Conservation (phyloP, 1,140 invertebrate genomes). For the Cyclargus thomasi region DNA sequence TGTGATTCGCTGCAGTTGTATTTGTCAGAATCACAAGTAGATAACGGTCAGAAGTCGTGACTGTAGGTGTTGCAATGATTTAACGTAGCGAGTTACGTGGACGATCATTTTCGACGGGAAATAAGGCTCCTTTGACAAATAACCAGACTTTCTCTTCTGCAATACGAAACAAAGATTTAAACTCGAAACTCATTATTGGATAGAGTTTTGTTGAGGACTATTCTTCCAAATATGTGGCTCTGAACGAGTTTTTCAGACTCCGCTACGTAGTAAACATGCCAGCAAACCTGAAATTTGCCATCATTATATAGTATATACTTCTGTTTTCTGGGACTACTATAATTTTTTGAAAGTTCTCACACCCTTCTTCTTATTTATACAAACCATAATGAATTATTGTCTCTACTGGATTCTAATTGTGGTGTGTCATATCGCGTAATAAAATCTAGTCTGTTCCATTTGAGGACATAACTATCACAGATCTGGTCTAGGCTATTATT, state of each 20-base stretch:
- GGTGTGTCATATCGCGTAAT: background rate
- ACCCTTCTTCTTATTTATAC: too few species aligned
- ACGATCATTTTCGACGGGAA: background rate
- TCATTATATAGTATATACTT: background rate
- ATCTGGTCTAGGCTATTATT: background rate
- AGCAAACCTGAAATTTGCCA: too few species aligned
- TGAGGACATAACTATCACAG: background rate
- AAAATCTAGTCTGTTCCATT: background rate
- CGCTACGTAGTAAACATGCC: too few species aligned
- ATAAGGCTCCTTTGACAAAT: background rate
- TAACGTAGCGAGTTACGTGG: background rate
- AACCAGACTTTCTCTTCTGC: background rate
- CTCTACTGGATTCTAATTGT: background rate
- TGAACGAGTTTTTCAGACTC: too few species aligned
- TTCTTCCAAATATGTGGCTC: too few species aligned
- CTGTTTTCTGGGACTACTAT: background rate
- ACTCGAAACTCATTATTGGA: too few species aligned
- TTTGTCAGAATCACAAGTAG: constrained; percentile 23
- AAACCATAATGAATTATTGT: background rate
- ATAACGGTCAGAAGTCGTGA: constrained; percentile 27
- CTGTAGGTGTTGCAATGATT: constrained; percentile 21
- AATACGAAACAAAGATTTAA: background rate
- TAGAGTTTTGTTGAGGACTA: too few species aligned
- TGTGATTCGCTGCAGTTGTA: constrained; percentile 11
- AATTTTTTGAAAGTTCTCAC: too few species aligned